These are phyloP conservation scores for Aethina tumida DNA, from an alignment of 1,140 invertebrate species.

Conservation along the genomic window DNA sequence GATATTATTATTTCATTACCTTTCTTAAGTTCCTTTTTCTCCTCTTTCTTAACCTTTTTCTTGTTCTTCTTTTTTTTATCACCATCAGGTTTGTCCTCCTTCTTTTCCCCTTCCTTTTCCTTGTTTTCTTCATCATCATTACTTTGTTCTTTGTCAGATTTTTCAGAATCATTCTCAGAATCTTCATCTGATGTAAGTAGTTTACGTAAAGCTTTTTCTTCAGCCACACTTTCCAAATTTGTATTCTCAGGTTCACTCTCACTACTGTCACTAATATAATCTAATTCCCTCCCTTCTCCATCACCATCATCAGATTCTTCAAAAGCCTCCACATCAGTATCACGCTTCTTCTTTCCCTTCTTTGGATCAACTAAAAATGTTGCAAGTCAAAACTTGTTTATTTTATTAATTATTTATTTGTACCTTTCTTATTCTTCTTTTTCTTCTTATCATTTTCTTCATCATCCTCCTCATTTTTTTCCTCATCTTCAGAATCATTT, in stretches of 20 bases:
- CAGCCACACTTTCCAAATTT: slow-evolving; percentile 52
- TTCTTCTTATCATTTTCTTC: too few species aligned
- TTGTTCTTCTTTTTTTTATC: slow-evolving; percentile 50
- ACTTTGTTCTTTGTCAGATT: slow-evolving; percentile 49
- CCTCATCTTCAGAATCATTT: too few species aligned
- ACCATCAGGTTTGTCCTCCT: slow-evolving; percentile 46
- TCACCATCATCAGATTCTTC: slow-evolving; percentile 97
- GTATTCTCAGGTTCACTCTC: slow-evolving; percentile 65
- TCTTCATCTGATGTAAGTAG: slow-evolving; percentile 85
- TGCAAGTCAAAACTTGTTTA: neutral
- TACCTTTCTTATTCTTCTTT: neutral
- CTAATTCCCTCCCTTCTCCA: slow-evolving; percentile 83
- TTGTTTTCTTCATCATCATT: slow-evolving; percentile 42
- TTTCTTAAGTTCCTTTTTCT: slow-evolving; percentile 42
- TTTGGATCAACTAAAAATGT: slow-evolving; percentile 17
- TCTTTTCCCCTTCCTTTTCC: slow-evolving; percentile 50
- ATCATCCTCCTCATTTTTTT: too few species aligned
- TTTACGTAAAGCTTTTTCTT: slow-evolving; percentile 76
- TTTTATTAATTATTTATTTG: slow-evolving; percentile 1
- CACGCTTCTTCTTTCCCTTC: slow-evolving; percentile 67
- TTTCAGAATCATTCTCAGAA: slow-evolving; percentile 68
- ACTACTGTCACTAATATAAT: slow-evolving; percentile 79
- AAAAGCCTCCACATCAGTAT: slow-evolving; percentile 76
- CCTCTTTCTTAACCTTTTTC: slow-evolving; percentile 51
- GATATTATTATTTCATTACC: slow-evolving; percentile 22